A percentile compares a stretch with the other conserved stretches of the same genome.
These are phyloP conservation scores for Philypnodon macrostomus DNA, from an alignment of 2,797 vertebrate genomes.

Conservation along the genomic window DNA sequence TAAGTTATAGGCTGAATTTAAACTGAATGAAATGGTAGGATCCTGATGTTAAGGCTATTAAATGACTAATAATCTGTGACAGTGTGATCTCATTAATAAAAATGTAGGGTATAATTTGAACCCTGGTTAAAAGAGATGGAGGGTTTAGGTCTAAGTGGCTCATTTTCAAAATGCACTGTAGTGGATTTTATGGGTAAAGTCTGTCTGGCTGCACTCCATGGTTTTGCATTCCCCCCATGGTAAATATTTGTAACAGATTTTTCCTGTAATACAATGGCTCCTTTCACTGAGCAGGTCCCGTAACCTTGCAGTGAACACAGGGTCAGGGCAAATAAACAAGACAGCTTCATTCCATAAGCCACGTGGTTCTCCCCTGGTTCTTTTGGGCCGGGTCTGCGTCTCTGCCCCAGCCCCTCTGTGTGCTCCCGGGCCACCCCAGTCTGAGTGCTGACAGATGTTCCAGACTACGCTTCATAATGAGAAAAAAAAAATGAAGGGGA, in stretches of 20 bases:
- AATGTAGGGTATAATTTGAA: conserved; percentile 85
- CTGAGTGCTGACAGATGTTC: conserved; percentile 97
- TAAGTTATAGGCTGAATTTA: conserved; percentile 81
- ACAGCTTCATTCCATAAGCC: conserved; percentile 83
- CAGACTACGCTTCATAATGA: conserved; percentile 82
- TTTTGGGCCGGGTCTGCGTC: conserved; percentile 75
- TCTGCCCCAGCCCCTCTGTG: conserved; percentile 79
- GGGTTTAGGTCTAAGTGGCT: conserved; percentile 53
- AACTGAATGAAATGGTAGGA: conserved; percentile 82
- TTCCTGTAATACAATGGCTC: conserved; percentile 91
- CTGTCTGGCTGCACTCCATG: conserved; percentile 87
- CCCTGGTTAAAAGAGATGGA: conserved; percentile 80
- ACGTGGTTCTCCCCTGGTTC: conserved; percentile 82
- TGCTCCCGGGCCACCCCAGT: conserved; percentile 76
- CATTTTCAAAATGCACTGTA: conserved; percentile 84
- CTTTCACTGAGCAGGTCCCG: conserved; percentile 87
- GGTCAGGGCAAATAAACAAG: conserved; percentile 98
- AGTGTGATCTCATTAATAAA: conserved; percentile 93
- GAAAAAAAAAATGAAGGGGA: conserved; percentile 29
- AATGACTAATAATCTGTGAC: conserved; percentile 91
- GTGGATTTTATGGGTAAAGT: conserved; percentile 92
- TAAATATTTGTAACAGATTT: conserved; percentile 99
- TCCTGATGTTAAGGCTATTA: conserved; percentile 85
- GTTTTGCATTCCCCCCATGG: conserved; percentile 83
- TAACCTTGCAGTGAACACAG: conserved; percentile 84